Base-by-base conservation (phyloP, 2,888 invertebrate species). In the Dasysyrphus tricinctus region DNA sequence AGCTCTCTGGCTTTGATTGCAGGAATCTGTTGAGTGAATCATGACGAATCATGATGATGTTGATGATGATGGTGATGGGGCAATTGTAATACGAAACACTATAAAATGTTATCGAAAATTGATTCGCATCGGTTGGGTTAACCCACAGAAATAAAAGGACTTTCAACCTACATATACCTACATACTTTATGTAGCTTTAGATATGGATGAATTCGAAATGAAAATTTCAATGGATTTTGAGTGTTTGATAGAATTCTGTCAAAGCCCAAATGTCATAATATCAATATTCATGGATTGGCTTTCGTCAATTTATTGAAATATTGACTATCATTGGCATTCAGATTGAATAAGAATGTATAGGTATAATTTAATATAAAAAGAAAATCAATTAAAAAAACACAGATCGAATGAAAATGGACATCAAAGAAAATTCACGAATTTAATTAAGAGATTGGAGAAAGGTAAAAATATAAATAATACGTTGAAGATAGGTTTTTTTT, bases 81-180 rank as follows among this genome's bases (percentile, higher is more conserved):
- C 47, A 73, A 73, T 81, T 73, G 39, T 63, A 34, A 32, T 63
- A 70, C 14, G 39, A 57, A 49, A 72, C 65, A n/a, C 49, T 54
- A 77, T 78, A 69, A 82, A 77, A 77, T 47, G 72, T 42, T 78
- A 61, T 77, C 47, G 67, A 12, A 77, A 85, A 85, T 84, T 84
- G 84, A 84, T 59, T 85, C 73, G 24, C 32, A 84, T 80, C 37
- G 80, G 47, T 80, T 80, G 57, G 42, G 16, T 24, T 51, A 24
- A 44, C 72, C 47, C 67, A 81, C 49, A 9, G 39, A 42, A 44
- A 34, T 72, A 51, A 54, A 37, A 34, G 12, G 11, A 51, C 8
- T 16, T 24, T 24, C 24, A 24, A 47, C 16, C 4, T 44, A 14
- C 3, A 39, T 24, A 12, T 61, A 37, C 5, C 9, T n/a, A 54